Base-by-base conservation (phyloP, 2,797 vertebrate species). In the Apodemus agrarius region DNA sequence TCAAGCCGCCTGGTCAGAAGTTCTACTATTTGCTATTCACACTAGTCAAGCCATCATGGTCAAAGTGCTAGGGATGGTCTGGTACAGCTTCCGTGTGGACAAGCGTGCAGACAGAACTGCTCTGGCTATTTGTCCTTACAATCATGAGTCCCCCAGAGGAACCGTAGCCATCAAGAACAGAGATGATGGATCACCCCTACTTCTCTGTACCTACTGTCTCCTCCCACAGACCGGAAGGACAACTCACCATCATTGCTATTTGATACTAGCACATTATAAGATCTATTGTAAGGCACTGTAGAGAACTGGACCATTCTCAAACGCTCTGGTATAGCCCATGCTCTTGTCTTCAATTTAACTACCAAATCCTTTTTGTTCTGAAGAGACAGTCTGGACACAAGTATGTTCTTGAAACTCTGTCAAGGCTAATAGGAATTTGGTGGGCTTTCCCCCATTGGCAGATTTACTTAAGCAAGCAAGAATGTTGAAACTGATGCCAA, bases 371-470 rank as follows among this genome's bases (percentile, higher is more conserved):
- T 89, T 82, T 79, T 80, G 65, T 78, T 95, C 31, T 65, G n/a
- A 86, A 93, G 26, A 92, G 52, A 93, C 78, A 93, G 90, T 88
- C n/a, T 61, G 57, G 46, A 89, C 7, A 95, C 40, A 78, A 89
- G 17, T 14, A 5, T 49, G 54, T 49, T 83, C 79, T 75, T 52
- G 46, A 83, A 87, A 80, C 24, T 78, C 74, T 90, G 78, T 83
- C 46, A 93, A 6, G 93, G 57, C 59, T 78, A 80, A 63, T 57
- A 61, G 46, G 75, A 93, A 86, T 61, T 92, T 24, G 6, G 6
- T 34, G 0, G 34, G 29, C 79, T 94, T 90, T 92, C 24, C 59
- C 40, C 9, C 89, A 81, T 81, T n/a, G 49, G 43, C 22, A 81
- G 80, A 93, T 46, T 74, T 93, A 31, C 76, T 69, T 90, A 95